phyloP scores from a whole-genome alignment of 2,113 vertebrate species.

The Anhinga rufa region DNA sequence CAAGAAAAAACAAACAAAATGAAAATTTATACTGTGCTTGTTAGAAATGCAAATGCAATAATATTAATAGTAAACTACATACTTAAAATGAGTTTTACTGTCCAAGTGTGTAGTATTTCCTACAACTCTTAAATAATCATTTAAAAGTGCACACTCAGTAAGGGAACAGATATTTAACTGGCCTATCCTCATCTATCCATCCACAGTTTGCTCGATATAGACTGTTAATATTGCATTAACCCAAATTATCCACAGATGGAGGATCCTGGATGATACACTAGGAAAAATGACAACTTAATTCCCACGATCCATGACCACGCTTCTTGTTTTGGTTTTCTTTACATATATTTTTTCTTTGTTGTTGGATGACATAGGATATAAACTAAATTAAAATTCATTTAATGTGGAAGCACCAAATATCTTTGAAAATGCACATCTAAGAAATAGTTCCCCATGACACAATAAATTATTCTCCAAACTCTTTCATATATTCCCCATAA shows the following conservation, averaged over 20 bases:
- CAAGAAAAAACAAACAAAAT: not conserved
- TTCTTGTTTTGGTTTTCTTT: not conserved
- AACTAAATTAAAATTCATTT: not conserved
- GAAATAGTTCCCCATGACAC: not conserved
- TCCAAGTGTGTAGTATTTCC: not conserved
- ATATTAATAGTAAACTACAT: not conserved
- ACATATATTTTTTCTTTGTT: not conserved
- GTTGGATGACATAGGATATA: not conserved
- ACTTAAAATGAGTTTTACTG: not conserved
- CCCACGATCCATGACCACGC: accelerated
- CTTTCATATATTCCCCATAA: not conserved
- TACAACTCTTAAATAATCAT: not conserved
- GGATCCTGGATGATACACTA: not conserved
- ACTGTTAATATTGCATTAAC: not conserved
- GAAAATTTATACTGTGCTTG: not conserved
- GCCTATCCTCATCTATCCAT: not conserved
- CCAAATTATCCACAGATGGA: not conserved
- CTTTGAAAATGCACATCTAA: not conserved
- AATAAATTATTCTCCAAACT: not conserved
- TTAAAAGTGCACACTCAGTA: not conserved
- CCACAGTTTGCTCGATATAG: not conserved
- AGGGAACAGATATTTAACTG: not conserved
- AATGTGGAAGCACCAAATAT: not conserved
- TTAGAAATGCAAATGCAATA: not conserved
- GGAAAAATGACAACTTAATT: not conserved